These are phyloP conservation scores for Mugil cephalus DNA, from an alignment of 2,113 vertebrate species.

Conservation along the genomic window DNA sequence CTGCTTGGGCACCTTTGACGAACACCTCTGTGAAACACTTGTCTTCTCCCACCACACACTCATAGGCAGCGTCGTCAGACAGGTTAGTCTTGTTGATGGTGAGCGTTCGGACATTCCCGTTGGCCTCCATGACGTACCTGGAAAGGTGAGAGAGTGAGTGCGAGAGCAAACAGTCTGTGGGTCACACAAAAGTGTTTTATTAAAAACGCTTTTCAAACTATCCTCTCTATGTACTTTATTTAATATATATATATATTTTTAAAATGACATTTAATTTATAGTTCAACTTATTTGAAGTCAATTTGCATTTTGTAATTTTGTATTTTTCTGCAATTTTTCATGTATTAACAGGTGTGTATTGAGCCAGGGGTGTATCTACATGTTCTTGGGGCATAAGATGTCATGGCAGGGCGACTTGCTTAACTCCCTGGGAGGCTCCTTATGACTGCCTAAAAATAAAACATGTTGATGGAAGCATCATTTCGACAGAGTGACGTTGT, in stretches of 20 bases:
- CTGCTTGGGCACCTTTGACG: conserved; percentile 86
- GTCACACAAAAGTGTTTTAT: too few relatives aligned
- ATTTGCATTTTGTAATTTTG: conserved; percentile 9
- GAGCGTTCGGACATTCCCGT: conserved; percentile 87
- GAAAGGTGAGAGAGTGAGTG: neutral
- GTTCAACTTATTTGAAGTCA: neutral
- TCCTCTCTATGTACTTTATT: neutral
- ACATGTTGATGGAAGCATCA: conserved; percentile 51
- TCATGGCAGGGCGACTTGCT: conserved; percentile 44
- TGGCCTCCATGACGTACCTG: conserved; percentile 90
- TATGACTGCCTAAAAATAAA: conserved; percentile 76
- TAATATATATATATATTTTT: too few relatives aligned
- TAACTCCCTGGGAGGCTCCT: conserved; percentile 49
- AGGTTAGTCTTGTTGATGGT: conserved; percentile 89
- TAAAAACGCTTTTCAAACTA: neutral
- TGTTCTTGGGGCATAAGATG: conserved; percentile 38
- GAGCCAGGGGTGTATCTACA: neutral
- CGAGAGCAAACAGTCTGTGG: too few relatives aligned
- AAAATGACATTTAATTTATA: conserved; percentile 3
- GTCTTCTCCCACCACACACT: conserved; percentile 87
- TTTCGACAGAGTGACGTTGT: conserved; percentile 50
- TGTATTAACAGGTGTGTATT: conserved; percentile 18
- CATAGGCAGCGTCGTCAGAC: conserved; percentile 91
- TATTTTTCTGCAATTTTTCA: conserved; percentile 7
- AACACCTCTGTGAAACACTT: conserved; percentile 91